Evolutionary conservation across 2,888 invertebrate species (phyloP).

Genomic region (Phyllotreta cruciferae): DNA sequence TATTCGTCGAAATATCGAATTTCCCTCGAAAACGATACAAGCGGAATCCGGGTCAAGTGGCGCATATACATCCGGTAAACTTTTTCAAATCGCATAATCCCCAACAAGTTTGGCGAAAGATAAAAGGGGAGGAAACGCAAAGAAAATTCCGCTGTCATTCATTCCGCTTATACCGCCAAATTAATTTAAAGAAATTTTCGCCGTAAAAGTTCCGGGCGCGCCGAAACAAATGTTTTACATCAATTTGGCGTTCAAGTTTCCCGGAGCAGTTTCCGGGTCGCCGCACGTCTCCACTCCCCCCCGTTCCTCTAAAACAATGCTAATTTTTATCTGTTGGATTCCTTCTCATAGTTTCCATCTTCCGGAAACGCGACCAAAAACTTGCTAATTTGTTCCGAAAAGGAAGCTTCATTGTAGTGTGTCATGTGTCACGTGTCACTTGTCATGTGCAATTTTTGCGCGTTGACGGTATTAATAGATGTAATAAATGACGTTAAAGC

Average conservation of each 20-base stretch:
- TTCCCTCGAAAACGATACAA: slow-evolving; percentile 42
- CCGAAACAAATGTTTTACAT: slow-evolving; percentile 46
- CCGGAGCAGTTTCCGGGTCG: slow-evolving; percentile 1
- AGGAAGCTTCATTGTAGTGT: too few species aligned
- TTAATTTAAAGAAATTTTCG: slow-evolving; percentile 49
- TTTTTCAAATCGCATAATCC: slow-evolving; percentile 52
- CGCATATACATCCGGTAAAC: slow-evolving; percentile 45
- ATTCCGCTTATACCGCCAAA: slow-evolving; percentile 48
- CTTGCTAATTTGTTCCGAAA: too few species aligned
- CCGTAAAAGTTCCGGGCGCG: slow-evolving; percentile 45
- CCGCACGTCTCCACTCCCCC: too few species aligned
- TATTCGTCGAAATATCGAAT: too few species aligned
- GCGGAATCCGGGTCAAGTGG: slow-evolving; percentile 50
- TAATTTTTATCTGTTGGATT: too few species aligned
- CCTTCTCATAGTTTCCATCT: too few species aligned
- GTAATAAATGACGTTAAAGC: too few species aligned
- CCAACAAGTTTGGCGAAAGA: slow-evolving; percentile 50
- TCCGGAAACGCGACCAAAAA: too few species aligned
- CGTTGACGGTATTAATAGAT: too few species aligned
- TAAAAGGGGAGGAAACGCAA: slow-evolving; percentile 42
- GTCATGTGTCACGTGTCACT: too few species aligned
- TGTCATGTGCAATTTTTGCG: too few species aligned
- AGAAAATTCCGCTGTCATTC: slow-evolving; percentile 49
- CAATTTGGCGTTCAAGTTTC: slow-evolving; percentile 38
- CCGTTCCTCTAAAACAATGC: too few species aligned